phyloP scores from a whole-genome alignment of 2,888 invertebrate genomes.

The Germaria angustata region DNA sequence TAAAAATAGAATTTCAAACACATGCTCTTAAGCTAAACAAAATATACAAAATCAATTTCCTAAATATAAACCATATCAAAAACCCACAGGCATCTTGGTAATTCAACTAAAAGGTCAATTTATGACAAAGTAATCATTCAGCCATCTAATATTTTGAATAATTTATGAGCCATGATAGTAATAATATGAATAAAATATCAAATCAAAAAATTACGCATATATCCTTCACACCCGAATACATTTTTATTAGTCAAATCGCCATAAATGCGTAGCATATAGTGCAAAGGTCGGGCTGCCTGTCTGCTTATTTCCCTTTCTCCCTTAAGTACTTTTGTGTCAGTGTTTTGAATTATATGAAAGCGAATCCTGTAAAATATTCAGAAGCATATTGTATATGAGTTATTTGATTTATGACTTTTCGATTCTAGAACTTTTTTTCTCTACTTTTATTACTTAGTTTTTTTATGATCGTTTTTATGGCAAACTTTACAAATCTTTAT shows the following conservation, averaged over 20 bases:
- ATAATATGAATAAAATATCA: conserved; percentile 45
- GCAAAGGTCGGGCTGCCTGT: not conserved
- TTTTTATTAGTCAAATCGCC: conserved; percentile 24
- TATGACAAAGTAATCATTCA: conserved; percentile 35
- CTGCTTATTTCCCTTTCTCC: not conserved
- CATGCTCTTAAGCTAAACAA: not conserved
- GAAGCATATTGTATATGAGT: conserved; percentile 35
- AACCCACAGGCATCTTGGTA: conserved; percentile 33
- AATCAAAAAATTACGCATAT: conserved; percentile 20
- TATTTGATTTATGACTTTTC: conserved; percentile 43
- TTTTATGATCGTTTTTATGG: not conserved
- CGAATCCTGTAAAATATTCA: conserved; percentile 42
- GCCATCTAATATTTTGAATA: conserved; percentile 53
- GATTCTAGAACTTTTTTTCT: not conserved
- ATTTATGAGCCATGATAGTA: conserved; percentile 60
- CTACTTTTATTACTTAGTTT: not conserved
- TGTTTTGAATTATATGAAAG: not conserved
- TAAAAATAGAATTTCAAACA: not conserved
- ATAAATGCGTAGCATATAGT: conserved; percentile 35
- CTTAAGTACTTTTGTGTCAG: not conserved
- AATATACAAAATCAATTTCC: conserved; percentile 52
- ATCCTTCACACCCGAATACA: not conserved
- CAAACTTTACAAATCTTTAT: not conserved
- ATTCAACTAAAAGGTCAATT: conserved; percentile 51
- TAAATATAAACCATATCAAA: not conserved